These are phyloP conservation scores for Drosophila nigrodunni DNA, from an alignment of 1,140 invertebrate genomes.

Conservation along the genomic window DNA sequence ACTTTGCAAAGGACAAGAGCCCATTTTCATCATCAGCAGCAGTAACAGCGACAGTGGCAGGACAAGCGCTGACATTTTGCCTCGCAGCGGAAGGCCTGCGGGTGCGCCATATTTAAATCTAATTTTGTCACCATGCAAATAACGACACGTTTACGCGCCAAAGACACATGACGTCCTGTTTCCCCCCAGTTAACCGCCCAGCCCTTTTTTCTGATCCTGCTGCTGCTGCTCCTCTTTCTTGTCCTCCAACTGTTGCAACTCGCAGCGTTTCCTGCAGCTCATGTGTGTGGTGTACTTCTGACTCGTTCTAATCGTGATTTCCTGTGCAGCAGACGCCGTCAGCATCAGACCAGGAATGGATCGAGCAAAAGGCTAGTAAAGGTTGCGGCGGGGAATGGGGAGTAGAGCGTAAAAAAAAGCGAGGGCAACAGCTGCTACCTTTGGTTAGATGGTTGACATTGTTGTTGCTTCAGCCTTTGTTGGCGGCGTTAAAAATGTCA, in stretches of 20 bases:
- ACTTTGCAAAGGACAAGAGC: background rate
- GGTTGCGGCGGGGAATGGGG: background rate
- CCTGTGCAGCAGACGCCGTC: slow-evolving; percentile 64
- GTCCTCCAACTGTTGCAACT: slow-evolving; percentile 6
- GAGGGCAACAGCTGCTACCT: slow-evolving; percentile 29
- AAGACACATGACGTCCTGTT: slow-evolving; percentile 31
- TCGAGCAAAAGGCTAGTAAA: background rate
- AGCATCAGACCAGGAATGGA: slow-evolving; percentile 29
- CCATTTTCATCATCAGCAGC: slow-evolving; percentile 52
- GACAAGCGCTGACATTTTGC: slow-evolving; percentile 78
- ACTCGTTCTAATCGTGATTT: slow-evolving; percentile 79
- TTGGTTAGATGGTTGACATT: slow-evolving; percentile 50
- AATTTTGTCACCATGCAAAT: slow-evolving; percentile 78
- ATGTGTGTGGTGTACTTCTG: slow-evolving; percentile 51
- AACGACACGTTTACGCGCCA: slow-evolving; percentile 60
- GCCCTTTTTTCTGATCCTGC: background rate
- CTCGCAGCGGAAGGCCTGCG: slow-evolving; percentile 26
- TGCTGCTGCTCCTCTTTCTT: background rate
- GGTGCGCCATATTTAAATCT: slow-evolving; percentile 78
- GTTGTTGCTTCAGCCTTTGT: slow-evolving; percentile 64
- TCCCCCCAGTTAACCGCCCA: background rate
- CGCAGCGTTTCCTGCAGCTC: slow-evolving; percentile 11
- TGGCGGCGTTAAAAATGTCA: slow-evolving; percentile 79
- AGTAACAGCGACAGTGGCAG: slow-evolving; percentile 26
- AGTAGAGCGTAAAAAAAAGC: background rate